Percentiles rank a stretch among this genome's conserved stretches.
These are phyloP conservation scores for Agapornis roseicollis DNA, from an alignment of 2,113 vertebrate species.

Conservation along the genomic window DNA sequence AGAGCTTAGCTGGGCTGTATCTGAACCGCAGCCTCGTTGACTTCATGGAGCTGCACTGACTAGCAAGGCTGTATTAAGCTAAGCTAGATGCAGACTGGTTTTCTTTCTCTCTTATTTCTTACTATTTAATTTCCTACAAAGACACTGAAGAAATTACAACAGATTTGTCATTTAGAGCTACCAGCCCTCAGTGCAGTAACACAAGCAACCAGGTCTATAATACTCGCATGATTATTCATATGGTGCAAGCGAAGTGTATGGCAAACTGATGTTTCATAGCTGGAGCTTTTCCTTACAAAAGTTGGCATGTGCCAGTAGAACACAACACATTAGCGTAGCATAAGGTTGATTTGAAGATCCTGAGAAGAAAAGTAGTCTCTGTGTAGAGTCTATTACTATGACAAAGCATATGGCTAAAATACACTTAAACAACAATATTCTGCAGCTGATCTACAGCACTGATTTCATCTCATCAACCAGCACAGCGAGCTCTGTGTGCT, in stretches of 20 bases:
- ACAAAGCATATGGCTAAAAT: background rate
- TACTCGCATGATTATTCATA: background rate
- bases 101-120: background rate
- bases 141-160: background rate
- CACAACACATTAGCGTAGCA: background rate
- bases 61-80: background rate
- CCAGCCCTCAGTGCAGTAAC: background rate
- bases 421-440: background rate
- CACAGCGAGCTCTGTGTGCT: background rate
- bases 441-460: background rate
- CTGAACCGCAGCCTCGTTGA: background rate
- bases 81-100: background rate
- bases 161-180: background rate
- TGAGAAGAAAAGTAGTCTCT: background rate
- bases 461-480: background rate
- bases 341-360: background rate
- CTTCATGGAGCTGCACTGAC: accelerated
- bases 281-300: background rate
- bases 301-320: accelerated
- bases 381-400: background rate
- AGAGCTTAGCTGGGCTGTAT: background rate
- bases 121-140: background rate
- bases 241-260: background rate
- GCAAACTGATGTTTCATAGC: background rate
- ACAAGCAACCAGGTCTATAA: background rate